These are phyloP conservation scores for Arizona elegans DNA, from an alignment of 2,113 vertebrate genomes.

Conservation along the genomic window DNA sequence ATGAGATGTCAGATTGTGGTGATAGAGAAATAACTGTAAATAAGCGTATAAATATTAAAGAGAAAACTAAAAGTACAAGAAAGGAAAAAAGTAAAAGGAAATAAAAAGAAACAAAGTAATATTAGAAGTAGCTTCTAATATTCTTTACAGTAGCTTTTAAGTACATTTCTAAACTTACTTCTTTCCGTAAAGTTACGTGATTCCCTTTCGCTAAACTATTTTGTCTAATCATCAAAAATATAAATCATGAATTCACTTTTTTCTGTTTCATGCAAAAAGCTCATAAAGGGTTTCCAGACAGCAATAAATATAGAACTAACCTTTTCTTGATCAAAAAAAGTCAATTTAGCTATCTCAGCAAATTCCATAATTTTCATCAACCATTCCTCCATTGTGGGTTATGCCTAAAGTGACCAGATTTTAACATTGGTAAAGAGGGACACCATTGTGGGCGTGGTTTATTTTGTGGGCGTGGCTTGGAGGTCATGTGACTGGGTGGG, in stretches of 20 bases:
- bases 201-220: neutral
- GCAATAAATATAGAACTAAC: neutral
- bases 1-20: neutral
- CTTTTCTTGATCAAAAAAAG: neutral
- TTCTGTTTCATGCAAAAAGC: neutral
- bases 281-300: neutral
- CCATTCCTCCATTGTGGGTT: neutral
- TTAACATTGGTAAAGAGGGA: too few species aligned
- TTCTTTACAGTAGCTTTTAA: neutral
- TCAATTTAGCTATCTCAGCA: neutral
- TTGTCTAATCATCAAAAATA: neutral
- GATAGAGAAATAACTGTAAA: neutral
- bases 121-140: neutral
- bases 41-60: neutral
- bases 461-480: too few species aligned
- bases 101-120: neutral
- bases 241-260: neutral
- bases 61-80: neutral
- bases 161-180: neutral
- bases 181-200: neutral
- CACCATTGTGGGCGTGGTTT: too few species aligned
- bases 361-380: neutral
- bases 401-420: too few species aligned
- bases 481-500: too few species aligned
- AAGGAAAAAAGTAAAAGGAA: neutral